phyloP scores from a whole-genome alignment of 2,888 invertebrate genomes.

The Serripes groenlandicus region DNA sequence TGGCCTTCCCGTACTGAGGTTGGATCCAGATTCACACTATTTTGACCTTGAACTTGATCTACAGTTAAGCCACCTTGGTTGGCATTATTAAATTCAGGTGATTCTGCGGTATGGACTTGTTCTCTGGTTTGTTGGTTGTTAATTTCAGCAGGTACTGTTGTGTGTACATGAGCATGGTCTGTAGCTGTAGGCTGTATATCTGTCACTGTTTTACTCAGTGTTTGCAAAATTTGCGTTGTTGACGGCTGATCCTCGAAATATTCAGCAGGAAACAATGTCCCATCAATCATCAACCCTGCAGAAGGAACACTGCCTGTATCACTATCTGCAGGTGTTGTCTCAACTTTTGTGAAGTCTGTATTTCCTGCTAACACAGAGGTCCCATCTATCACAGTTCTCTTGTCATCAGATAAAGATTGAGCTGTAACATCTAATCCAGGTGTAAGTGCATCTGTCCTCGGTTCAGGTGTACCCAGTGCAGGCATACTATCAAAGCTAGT shows the following conservation, averaged over 20 bases:
- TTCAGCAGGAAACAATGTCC: conserved; percentile 55
- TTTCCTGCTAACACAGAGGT: background rate
- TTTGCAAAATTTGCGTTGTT: background rate
- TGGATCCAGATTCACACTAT: background rate
- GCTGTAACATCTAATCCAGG: background rate
- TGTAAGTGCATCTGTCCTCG: background rate
- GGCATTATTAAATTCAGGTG: background rate
- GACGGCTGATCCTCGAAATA: conserved; percentile 39
- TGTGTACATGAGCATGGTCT: background rate
- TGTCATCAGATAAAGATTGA: background rate
- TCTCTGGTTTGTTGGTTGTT: background rate
- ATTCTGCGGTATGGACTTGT: background rate
- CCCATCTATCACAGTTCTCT: background rate
- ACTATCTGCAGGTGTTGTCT: background rate
- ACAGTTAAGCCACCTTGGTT: background rate
- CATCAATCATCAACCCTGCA: conserved; percentile 52
- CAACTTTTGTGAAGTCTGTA: background rate
- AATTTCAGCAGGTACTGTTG: background rate
- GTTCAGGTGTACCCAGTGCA: background rate
- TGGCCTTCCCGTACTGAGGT: background rate
- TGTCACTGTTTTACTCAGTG: background rate
- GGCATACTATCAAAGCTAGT: background rate
- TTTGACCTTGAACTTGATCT: background rate
- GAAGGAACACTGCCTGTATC: background rate
- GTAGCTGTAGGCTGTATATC: background rate